Evolutionary conservation across 1,140 invertebrate genomes (phyloP).

Genomic region (Drosophila bipectinata): DNA sequence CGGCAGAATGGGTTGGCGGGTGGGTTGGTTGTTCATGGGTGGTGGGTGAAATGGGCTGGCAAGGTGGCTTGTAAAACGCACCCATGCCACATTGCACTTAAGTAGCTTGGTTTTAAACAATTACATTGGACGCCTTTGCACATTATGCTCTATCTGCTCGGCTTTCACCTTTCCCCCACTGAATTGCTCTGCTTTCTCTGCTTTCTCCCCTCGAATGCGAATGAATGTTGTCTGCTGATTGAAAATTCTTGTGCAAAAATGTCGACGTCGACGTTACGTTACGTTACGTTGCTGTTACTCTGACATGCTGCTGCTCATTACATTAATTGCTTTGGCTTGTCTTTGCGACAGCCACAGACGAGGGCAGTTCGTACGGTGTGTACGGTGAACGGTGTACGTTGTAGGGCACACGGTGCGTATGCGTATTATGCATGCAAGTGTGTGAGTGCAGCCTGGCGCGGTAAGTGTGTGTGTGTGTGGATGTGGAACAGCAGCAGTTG

Average conservation of each 20-base stretch:
- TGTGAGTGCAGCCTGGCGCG: slow-evolving; percentile 4
- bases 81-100: slow-evolving; percentile 59
- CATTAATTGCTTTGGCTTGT: slow-evolving; percentile 82
- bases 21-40: no score
- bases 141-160: slow-evolving; percentile 62
- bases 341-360: slow-evolving; percentile 71
- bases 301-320: slow-evolving; percentile 80
- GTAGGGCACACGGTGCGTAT: slow-evolving; percentile 68
- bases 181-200: not conserved
- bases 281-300: slow-evolving; percentile 55
- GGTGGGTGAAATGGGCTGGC: not conserved
- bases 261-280: slow-evolving; percentile 64
- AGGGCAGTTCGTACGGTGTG: slow-evolving; percentile 24
- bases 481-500: slow-evolving; percentile 29
- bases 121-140: slow-evolving; percentile 78
- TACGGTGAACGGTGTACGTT: not conserved
- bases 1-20: slow-evolving; percentile 7
- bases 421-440: slow-evolving; percentile 74
- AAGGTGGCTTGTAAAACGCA: not conserved
- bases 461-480: slow-evolving; percentile 7
- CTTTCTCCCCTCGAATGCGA: not conserved
- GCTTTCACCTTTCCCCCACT: slow-evolving; percentile 15
- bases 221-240: slow-evolving; percentile 68
- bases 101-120: slow-evolving; percentile 79
- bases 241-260: slow-evolving; percentile 82